These are phyloP conservation scores for Drosophila tristis DNA, from an alignment of 1,140 invertebrate genomes.

Conservation along the genomic window DNA sequence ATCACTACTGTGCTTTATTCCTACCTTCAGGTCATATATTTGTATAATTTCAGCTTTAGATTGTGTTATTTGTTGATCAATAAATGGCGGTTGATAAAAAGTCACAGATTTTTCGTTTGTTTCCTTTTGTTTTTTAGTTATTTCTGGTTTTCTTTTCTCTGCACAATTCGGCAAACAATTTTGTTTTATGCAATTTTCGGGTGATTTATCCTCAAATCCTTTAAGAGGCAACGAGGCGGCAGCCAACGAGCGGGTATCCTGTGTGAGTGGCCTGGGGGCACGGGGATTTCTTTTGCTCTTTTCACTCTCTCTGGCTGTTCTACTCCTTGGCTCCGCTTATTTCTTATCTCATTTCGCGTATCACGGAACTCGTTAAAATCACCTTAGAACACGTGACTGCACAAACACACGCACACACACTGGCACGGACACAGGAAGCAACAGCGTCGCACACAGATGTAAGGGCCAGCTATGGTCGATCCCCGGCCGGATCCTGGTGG, in stretches of 20 bases:
- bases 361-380: constrained; percentile 82
- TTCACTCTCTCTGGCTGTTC: constrained; percentile 13
- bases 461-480: constrained; percentile 30
- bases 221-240: constrained; percentile 7
- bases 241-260: constrained; percentile 28
- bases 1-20: neutral
- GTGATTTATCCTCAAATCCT: constrained; percentile 46
- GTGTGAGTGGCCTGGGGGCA: constrained; percentile 15
- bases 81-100: neutral
- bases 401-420: constrained; percentile 31
- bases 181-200: constrained; percentile 55
- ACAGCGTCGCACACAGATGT: constrained; percentile 38
- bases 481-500: constrained; percentile 45
- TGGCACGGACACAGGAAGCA: constrained; percentile 30
- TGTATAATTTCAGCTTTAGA: too few relatives aligned
- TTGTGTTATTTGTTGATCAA: too few relatives aligned
- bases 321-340: constrained; percentile 26
- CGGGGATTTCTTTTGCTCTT: constrained; percentile 21
- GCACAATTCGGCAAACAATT: constrained; percentile 58
- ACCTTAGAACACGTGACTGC: constrained; percentile 79
- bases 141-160: constrained; percentile 7
- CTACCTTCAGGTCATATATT: constrained; percentile 29
- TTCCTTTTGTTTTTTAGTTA: neutral
- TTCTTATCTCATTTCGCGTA: constrained; percentile 79
- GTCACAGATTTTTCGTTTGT: constrained; percentile 10